Evolutionary conservation across 2,113 vertebrate species (phyloP).

Genomic region (Hemiscyllium ocellatum): DNA sequence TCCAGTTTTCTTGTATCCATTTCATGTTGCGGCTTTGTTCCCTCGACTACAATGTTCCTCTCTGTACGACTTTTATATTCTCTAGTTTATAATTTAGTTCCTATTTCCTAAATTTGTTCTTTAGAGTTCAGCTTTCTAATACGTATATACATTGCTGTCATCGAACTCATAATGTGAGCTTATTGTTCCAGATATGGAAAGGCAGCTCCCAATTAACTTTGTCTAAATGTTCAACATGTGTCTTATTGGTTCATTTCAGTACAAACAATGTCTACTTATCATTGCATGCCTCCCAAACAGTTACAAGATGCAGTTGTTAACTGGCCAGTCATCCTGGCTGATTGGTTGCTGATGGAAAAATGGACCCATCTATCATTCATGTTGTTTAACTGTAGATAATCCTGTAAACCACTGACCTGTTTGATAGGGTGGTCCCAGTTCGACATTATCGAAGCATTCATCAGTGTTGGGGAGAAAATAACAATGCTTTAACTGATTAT

Average conservation of each 20-base stretch:
- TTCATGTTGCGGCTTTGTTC: not conserved
- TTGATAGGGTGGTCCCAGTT: not conserved
- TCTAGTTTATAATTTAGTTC: not conserved
- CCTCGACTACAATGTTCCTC: not conserved
- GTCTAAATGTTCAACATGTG: not conserved
- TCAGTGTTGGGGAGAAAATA: not conserved
- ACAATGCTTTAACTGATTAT: not conserved
- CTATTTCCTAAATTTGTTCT: not conserved
- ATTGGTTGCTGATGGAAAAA: not conserved
- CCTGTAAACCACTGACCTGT: not conserved
- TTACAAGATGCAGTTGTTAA: not conserved
- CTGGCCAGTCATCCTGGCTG: not conserved
- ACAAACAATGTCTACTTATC: not conserved
- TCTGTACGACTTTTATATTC: not conserved
- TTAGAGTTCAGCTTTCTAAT: not conserved
- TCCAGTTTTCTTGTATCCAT: not conserved
- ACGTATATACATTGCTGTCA: not conserved
- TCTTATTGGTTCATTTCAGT: not conserved
- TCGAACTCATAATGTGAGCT: not conserved
- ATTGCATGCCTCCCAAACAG: not conserved
- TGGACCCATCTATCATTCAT: not conserved
- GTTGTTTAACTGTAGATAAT: not conserved
- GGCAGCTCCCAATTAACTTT: not conserved
- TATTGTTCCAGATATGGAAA: not conserved
- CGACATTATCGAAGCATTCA: not conserved